Base-by-base conservation (phyloP, 2,113 vertebrate genomes). In the Gila orcuttii region DNA sequence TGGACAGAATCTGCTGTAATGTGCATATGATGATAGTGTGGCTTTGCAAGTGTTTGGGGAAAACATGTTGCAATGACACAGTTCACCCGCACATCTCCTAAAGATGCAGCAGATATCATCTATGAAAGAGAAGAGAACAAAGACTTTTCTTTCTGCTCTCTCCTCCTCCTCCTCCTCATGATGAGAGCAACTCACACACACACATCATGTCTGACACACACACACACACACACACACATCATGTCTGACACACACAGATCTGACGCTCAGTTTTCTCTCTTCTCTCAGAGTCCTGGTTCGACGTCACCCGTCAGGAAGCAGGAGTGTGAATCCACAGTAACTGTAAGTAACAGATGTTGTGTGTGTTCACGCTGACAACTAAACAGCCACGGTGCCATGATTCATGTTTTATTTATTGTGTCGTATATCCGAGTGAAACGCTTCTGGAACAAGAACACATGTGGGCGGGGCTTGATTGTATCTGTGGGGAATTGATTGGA, bases 251-350 rank as follows among this genome's bases (percentile, higher is more conserved):
- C 92, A 39, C 39, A 39, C 39, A 39, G 36, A 39, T 39, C 36
- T 39, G 39, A 42, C 39, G 39, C 39, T 89, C 91, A 88, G 28
- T 95, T 93, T 90, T 93, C 88, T 90, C 93, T 97, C 87, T 96
- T 91, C 92, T 91, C 78, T 31, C 96, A 98, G 96, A 96, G 96
- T 89, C 96, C 96, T 2, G 95, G 93, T 84, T 95, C 96, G 47
- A 94, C 94, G 0, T 96, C 96, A 1, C 94, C 95, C 77, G 92
- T 94, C 89, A 96, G 94, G 90, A 97, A 91, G 79, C 96, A 96
- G 84, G 95, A 90, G 93, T 96, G 95, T 91, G 96, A 97, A 83
- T 95, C 92, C 84, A 95, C 95, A 55, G 91, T 96, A 81, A 97
- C 96, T 69, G 97, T 97, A 93, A 97, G 96, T 94, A 82, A 39